Evolutionary conservation across 2,888 invertebrate genomes (phyloP).

Genomic region (Tridacna gigas): DNA sequence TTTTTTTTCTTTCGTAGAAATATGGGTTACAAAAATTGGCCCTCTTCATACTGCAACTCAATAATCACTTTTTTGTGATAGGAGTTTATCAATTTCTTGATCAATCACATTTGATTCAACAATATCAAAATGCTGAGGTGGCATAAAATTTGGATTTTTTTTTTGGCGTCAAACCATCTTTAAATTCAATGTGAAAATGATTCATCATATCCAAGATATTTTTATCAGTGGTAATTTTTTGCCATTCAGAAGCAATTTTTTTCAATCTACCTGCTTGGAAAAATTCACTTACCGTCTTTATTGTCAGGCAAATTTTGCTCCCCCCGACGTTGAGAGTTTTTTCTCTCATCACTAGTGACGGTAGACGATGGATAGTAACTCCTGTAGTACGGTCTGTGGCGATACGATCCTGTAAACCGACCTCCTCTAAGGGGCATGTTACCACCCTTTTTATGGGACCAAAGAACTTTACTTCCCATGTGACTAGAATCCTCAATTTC

Average conservation of each 20-base stretch:
- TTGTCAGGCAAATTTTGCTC: neutral
- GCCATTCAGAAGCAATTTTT: neutral
- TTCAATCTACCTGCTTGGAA: neutral
- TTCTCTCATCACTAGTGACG: neutral
- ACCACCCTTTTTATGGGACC: neutral
- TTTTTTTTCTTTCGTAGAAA: conserved; percentile 4
- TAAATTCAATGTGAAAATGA: neutral
- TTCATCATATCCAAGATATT: neutral
- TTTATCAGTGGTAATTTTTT: neutral
- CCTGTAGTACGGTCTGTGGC: neutral
- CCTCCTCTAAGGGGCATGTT: neutral
- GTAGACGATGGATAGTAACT: no score
- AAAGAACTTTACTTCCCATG: neutral
- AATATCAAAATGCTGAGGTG: neutral
- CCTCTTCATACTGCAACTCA: neutral
- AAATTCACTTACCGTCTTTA: neutral
- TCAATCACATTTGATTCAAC: neutral
- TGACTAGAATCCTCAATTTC: neutral
- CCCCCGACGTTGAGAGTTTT: neutral
- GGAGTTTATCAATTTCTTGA: neutral
- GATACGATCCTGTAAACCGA: neutral
- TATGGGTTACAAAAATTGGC: conserved; percentile 8
- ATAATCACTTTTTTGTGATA: neutral
- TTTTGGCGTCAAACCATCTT: neutral
- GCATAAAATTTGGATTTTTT: neutral